Evolutionary conservation across 1,140 invertebrate genomes (phyloP), one percentile per base, ranked within the genome.

Genomic region (Orius laevigatus): DNA sequence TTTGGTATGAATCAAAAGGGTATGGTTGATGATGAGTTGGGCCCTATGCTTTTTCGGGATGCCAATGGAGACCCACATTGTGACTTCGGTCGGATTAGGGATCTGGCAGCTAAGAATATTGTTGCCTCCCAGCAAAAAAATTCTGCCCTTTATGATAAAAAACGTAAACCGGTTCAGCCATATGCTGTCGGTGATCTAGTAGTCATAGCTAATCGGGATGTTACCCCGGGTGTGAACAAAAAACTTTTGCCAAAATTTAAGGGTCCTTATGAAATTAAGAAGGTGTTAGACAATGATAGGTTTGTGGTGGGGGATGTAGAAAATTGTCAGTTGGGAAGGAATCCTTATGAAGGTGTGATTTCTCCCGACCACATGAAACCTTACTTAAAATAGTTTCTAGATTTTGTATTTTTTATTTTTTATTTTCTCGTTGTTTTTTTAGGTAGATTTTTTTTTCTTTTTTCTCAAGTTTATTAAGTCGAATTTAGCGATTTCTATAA

Each of bases 171-270:
- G 10, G 38, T 18, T 14, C 32, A 36, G 11, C 20, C 18, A n/a
- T 51, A 51, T 35, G 33, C 41, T 20, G 45, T 36, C 10, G 36
- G 43, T 33, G 50, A 52, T 19, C 42, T 48, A n/a, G 50, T 52
- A 6, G 19, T 52, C 18, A 42, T 52, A 1, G 19, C n/a, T 15
- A 52, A 52, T 32, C 15, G 40, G 32, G 35, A 39, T 41, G 34
- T 41, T 1, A 47, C 25, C 8, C 25, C 25, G 25, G 25, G 25
- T 25, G 25, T 25, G 25, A 25, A 25, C 8, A 25, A 25, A 8
- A 25, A 25, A 25, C 25, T 25, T 25, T 25, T 52, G 3, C 45
- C 50, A 31, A 40, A 47, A 25, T 52, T 41, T 44, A 47, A 52
- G 34, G 46, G 46, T 1, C 50, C 50, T n/a, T 47, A 47, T 40